phyloP scores from a whole-genome alignment of 2,888 invertebrate species.

The Drepana falcataria region DNA sequence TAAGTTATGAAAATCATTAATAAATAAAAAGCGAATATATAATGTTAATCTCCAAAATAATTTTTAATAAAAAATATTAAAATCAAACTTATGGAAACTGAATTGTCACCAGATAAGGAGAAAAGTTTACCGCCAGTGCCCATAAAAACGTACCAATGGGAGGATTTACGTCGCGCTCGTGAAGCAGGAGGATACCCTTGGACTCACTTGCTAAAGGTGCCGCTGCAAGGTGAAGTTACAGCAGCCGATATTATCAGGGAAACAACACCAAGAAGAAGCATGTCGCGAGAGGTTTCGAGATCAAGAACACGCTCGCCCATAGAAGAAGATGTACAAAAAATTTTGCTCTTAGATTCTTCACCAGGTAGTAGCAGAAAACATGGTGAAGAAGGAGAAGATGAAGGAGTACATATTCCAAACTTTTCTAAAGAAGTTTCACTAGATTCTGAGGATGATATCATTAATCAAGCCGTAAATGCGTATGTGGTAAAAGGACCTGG shows the following conservation, averaged over 20 bases:
- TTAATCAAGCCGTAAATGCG: constrained; percentile 36
- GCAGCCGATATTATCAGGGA: constrained; percentile 72
- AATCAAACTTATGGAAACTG: constrained; percentile 74
- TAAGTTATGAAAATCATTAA: constrained; percentile 21
- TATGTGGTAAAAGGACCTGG: constrained; percentile 51
- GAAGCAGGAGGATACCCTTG: constrained; percentile 88
- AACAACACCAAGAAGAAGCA: constrained; percentile 66
- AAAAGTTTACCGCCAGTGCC: constrained; percentile 82
- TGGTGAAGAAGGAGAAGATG: constrained; percentile 67
- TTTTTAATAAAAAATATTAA: constrained; percentile 11
- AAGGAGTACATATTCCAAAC: constrained; percentile 68
- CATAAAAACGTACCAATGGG: constrained; percentile 89
- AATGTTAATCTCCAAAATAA: too few species aligned
- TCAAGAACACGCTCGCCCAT: constrained; percentile 67
- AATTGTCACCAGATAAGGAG: constrained; percentile 74
- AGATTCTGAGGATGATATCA: constrained; percentile 69
- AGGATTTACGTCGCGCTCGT: constrained; percentile 85
- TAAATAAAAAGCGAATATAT: too few species aligned
- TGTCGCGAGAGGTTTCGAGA: constrained; percentile 68
- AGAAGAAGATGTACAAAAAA: constrained; percentile 55
- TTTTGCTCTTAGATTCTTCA: constrained; percentile 69
- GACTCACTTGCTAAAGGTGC: constrained; percentile 86
- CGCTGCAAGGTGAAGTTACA: constrained; percentile 72
- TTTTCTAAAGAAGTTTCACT: constrained; percentile 70
- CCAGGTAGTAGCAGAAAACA: constrained; percentile 72